Evolutionary conservation across 1,140 invertebrate genomes (phyloP).

Genomic region (Diorhabda sublineata): DNA sequence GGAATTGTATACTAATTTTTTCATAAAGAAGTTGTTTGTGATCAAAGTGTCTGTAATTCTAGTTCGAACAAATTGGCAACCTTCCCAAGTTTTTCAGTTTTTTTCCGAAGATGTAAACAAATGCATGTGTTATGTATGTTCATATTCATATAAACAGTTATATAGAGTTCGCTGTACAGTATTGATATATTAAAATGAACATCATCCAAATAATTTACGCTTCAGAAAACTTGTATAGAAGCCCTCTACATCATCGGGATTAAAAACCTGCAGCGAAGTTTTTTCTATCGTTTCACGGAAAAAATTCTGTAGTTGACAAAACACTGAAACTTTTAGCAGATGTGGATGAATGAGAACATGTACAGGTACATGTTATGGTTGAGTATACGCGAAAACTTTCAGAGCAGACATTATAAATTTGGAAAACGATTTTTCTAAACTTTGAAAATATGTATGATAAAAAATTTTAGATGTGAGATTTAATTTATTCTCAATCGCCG

Average conservation of each 20-base stretch:
- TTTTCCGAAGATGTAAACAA: too few species aligned
- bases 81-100: too few species aligned
- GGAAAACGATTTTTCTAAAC: background rate
- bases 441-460: too few species aligned
- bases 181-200: background rate
- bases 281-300: background rate
- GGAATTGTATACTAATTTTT: too few species aligned
- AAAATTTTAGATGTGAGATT: too few species aligned
- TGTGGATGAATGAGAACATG: background rate
- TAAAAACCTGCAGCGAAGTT: background rate
- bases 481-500: too few species aligned
- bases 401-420: background rate
- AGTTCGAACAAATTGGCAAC: too few species aligned
- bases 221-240: background rate
- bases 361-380: background rate
- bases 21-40: too few species aligned
- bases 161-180: background rate
- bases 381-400: background rate
- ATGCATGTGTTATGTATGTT: too few species aligned
- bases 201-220: background rate
- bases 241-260: background rate
- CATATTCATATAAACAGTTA: too few species aligned
- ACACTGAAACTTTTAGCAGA: background rate
- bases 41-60: too few species aligned
- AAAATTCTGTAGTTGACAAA: slow-evolving; percentile 1